Conservation (phyloP, 2,888 invertebrate genomes). For the Trachelus troglodyta region DNA sequence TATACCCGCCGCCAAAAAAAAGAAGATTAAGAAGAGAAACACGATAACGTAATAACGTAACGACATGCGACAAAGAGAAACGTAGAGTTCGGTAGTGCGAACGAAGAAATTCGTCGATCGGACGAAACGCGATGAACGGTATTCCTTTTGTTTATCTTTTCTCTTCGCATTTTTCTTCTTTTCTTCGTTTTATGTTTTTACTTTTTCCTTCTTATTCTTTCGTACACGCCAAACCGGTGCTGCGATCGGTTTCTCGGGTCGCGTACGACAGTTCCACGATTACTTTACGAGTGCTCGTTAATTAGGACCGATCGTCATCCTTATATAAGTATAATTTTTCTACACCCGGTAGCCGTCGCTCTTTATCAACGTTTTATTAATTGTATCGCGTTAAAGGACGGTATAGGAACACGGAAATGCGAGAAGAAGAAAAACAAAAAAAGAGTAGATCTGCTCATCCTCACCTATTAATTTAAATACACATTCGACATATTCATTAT, state of each 20-base stretch:
- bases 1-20: conserved; percentile 14
- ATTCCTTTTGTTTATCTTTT: background rate
- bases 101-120: background rate
- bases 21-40: conserved; percentile 11
- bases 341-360: conserved; percentile 28
- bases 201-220: background rate
- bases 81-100: background rate
- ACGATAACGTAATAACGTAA: conserved; percentile 15
- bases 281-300: conserved; percentile 54
- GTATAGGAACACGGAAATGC: background rate
- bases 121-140: background rate
- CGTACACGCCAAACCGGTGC: background rate
- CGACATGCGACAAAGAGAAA: too few relatives aligned
- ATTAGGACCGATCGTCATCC: conserved; percentile 15
- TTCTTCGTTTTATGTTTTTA: background rate
- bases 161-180: too few relatives aligned
- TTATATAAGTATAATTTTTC: conserved; percentile 35
- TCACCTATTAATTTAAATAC: conserved; percentile 45
- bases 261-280: conserved; percentile 38
- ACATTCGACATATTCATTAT: conserved; percentile 42
- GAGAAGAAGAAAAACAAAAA: conserved; percentile 26
- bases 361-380: conserved; percentile 27
- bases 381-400: conserved; percentile 9
- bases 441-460: conserved; percentile 56
- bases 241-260: background rate